Evolutionary conservation across 2,888 invertebrate species (phyloP), one percentile per base, ranked within the genome.

Genomic region (Crocallis elinguaria): DNA sequence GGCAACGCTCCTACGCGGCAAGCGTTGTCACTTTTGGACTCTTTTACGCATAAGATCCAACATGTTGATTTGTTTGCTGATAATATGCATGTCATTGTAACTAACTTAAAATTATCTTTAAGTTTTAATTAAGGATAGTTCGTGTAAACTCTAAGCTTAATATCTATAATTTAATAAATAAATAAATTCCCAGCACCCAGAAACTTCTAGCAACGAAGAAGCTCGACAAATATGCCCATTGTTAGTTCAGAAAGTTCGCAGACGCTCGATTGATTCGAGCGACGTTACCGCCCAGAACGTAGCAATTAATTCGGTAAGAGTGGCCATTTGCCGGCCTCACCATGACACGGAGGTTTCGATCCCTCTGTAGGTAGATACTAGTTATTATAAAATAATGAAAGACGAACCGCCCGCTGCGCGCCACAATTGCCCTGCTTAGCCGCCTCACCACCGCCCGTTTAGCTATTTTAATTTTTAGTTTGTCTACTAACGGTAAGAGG

Each of bases 361-460:
- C 82, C 85, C 84, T 84, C 82, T 81, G 79, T 78, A 51, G 50
- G 45, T 52, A 52, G 52, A 52, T 42, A 77, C 64, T 80, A 79
- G 88, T 89, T 91, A 91, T 90, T 89, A 90, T 89, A 90, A 89
- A 88, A 90, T 91, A 91, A 91, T 91, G 90, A 90, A 87, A 88
- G 84, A 71, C 77, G 77, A 75, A 77, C 88, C 89, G 84, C 90
- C 91, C 87, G 91, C 91, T 89, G 91, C 65, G 91, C 68, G 64
- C 82, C 75, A 91, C 91, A 91, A 91, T 90, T 88, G 90, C 80
- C 82, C 90, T 89, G 85, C 85, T 90, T 91, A 89, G 86, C 79
- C 82, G 84, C 73, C 79, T 77, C 82, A 81, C 79, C 82, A 84
- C 82, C 77, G 79, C 77, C 84, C 88, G 88, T 88, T 89, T 89